Conservation (phyloP, 2,113 vertebrate species). For the Pluvianellus socialis region DNA sequence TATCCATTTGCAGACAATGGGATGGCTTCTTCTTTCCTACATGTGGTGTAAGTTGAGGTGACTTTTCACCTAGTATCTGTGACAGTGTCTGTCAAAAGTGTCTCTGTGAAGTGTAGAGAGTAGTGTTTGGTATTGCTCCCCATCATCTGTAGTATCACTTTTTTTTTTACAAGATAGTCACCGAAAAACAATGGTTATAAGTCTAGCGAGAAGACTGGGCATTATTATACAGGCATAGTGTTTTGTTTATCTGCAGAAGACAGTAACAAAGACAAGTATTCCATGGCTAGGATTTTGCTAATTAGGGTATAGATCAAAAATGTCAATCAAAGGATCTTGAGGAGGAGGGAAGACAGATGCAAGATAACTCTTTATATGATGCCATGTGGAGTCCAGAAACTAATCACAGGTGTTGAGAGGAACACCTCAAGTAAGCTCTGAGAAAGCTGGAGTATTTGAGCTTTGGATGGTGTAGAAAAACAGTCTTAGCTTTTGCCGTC, state of each 20-base stretch:
- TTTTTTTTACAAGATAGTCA: neutral
- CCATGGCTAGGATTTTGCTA: neutral
- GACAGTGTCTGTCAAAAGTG: neutral
- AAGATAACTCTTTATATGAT: neutral
- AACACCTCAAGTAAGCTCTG: neutral
- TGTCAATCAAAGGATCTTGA: neutral
- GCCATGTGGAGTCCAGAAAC: neutral
- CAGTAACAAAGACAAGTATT: neutral
- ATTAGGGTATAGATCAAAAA: neutral
- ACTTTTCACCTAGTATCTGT: neutral
- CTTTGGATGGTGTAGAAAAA: neutral
- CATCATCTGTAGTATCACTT: neutral
- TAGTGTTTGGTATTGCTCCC: neutral
- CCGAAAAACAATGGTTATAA: accelerated
- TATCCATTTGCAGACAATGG: neutral
- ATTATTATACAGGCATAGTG: neutral
- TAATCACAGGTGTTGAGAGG: neutral
- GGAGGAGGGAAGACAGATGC: neutral
- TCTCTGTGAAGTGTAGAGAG: neutral
- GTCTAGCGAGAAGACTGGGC: neutral
- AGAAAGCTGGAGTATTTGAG: neutral
- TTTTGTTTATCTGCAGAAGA: neutral
- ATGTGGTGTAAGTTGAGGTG: neutral
- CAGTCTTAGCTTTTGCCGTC: neutral
- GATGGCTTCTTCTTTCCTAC: neutral